A percentile compares a stretch with the other conserved stretches of the same genome.
These are phyloP conservation scores for Aphrocallistes beatrix DNA, from an alignment of 37 sponge, comb jelly and placozoan species.

Conservation along the genomic window DNA sequence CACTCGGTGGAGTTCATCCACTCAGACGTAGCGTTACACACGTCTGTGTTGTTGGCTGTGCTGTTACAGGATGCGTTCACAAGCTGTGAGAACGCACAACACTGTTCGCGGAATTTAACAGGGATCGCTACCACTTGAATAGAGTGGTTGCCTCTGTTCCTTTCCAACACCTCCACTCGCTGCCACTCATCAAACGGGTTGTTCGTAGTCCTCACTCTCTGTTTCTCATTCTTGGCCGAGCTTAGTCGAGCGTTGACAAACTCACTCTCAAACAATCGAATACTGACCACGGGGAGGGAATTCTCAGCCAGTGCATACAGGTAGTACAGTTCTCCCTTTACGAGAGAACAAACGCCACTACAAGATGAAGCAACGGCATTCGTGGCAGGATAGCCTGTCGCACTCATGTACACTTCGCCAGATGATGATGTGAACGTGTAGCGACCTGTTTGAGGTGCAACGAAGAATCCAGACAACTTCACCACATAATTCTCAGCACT, in stretches of 20 bases:
- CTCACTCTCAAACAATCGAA: background rate
- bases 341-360: background rate
- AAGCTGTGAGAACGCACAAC: background rate
- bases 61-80: background rate
- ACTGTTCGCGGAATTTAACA: background rate
- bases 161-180: background rate
- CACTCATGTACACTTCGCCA: slow-evolving; percentile 14
- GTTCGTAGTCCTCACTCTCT: background rate
- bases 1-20: background rate
- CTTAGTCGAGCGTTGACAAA: background rate
- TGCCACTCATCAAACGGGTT: slow-evolving; percentile 2
- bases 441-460: slow-evolving; percentile 46
- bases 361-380: background rate
- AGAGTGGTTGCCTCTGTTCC: background rate
- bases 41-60: no score
- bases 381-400: background rate
- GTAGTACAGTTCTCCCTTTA: background rate
- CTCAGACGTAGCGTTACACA: background rate
- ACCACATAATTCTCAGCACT: background rate
- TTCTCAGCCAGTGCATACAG: background rate
- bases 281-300: background rate
- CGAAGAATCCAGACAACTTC: slow-evolving; percentile 54
- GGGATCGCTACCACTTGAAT: background rate
- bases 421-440: slow-evolving; percentile 49
- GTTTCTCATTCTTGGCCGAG: background rate